These are phyloP conservation scores for Anomalospiza imberbis DNA, from an alignment of 2,797 vertebrate genomes.

Conservation along the genomic window DNA sequence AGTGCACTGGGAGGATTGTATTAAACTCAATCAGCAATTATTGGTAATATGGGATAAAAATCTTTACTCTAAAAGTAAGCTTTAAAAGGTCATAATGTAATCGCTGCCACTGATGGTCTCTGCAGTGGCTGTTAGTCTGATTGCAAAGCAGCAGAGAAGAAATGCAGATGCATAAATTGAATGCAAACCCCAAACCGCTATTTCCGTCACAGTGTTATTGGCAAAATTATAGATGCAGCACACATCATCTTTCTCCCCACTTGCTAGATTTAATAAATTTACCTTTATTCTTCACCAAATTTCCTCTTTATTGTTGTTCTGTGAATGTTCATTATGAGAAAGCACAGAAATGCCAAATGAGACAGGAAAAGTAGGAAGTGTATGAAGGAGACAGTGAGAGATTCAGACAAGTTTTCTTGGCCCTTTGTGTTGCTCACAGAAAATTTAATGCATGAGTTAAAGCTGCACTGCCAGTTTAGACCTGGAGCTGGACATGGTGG, in stretches of 20 bases:
- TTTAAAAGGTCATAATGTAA: slow-evolving; percentile 80
- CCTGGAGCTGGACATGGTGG: not conserved
- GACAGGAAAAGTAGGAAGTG: not conserved
- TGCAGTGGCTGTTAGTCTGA: not conserved
- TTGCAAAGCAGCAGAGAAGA: slow-evolving; percentile 14
- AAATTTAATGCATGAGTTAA: not conserved
- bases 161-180: slow-evolving; percentile 22
- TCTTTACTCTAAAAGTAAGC: slow-evolving; percentile 81
- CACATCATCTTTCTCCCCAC: not conserved
- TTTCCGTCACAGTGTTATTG: not conserved
- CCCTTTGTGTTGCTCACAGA: not conserved
- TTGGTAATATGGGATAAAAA: slow-evolving; percentile 87
- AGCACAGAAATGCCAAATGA: slow-evolving; percentile 1
- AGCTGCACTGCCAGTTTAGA: not conserved
- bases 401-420: not conserved
- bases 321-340: slow-evolving; percentile 1
- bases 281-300: slow-evolving; percentile 44
- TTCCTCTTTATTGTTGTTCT: slow-evolving; percentile 30
- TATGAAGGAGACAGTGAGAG: not conserved
- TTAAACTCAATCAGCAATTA: slow-evolving; percentile 88
- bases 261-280: slow-evolving; percentile 27
- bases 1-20: slow-evolving; percentile 82
- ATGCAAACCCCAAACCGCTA: slow-evolving; percentile 25
- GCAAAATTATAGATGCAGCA: slow-evolving; percentile 8
- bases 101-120: slow-evolving; percentile 60